phyloP scores from a whole-genome alignment of 2,113 vertebrate genomes.

The Miniopterus natalensis region DNA sequence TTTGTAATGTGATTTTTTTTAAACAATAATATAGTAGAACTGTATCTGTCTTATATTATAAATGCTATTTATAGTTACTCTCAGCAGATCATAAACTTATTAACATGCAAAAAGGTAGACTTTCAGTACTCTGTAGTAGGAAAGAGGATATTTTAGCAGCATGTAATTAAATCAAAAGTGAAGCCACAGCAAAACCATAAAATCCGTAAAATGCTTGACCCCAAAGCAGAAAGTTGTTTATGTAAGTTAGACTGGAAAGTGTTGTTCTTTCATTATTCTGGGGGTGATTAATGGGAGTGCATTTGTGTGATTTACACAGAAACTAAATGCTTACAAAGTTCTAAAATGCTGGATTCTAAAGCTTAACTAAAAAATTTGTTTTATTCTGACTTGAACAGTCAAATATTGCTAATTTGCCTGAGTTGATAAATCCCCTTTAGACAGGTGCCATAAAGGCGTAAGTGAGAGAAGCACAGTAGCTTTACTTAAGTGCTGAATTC shows the following conservation, averaged over 20 bases:
- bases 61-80: conserved; percentile 49
- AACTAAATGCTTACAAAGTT: conserved; percentile 33
- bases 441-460: neutral
- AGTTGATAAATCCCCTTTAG: neutral
- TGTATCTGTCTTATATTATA: conserved; percentile 12
- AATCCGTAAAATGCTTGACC: conserved; percentile 19
- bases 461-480: neutral
- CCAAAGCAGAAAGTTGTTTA: conserved; percentile 54
- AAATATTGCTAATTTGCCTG: conserved; percentile 10
- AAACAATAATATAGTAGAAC: conserved; percentile 33
- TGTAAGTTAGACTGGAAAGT: conserved; percentile 30
- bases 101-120: conserved; percentile 40
- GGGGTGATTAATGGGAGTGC: conserved; percentile 53
- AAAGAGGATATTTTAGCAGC: neutral
- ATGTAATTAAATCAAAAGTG: conserved; percentile 56
- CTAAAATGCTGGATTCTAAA: conserved; percentile 50
- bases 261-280: conserved; percentile 13
- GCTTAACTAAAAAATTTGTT: conserved; percentile 5
- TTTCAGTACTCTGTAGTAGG: neutral
- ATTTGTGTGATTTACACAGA: conserved; percentile 19
- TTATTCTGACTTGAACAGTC: conserved; percentile 3
- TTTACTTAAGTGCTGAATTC: conserved; percentile 23
- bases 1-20: neutral
- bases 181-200: conserved; percentile 36
- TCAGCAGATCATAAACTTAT: conserved; percentile 36